Base-by-base conservation (phyloP, 2,888 invertebrate species). In the Agapostemon virescens region DNA sequence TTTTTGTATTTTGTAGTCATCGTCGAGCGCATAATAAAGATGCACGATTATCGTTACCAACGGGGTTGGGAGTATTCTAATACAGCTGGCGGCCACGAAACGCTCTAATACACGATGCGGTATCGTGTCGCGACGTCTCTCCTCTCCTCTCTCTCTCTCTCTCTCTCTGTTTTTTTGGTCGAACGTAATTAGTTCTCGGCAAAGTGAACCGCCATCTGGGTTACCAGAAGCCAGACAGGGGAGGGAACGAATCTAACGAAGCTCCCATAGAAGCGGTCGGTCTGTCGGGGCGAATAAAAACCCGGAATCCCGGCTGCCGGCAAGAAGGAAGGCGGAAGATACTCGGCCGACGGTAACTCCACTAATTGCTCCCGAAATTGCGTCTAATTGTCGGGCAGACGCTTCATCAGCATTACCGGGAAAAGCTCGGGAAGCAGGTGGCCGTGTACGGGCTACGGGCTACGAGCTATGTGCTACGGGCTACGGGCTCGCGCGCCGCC, bases 351-450 rank as follows among this genome's bases (percentile, higher is more conserved):
- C 79, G 78, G 68, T 74, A 76, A 74, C 74, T 68, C 61, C 72
- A 33, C 75, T 87, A 87, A 88, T 85, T 88, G 86, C 83, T 73
- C 67, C 67, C 79, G 81, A 83, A 88, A 84, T 87, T 78, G 82
- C 82, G 79, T 78, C 78, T 87, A 87, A 87, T 87, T 86, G 88
- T 85, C 86, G 83, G 72, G 77, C 79, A 84, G 84, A 87, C 83
- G 84, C 82, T 87, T 87, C 88, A 88, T 87, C 86, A 87, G 88
- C 88, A 76, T 76, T 55, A 68, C 71, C 52, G 61, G 78, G 79
- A 76, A 78, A 77, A 79, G 67, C 74, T 40, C n/a, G 23, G 63
- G 42, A 66, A 81, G 84, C 86, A 78, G 79, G 73, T 81, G 74
- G 84, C 66, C n/a, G 33, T 6, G 61, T 20, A 33, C 33, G 61